A percentile compares a stretch with the other conserved stretches of the same genome.
Evolutionary conservation across 2,113 vertebrate species (phyloP).

Genomic region (Clinocottus analis): DNA sequence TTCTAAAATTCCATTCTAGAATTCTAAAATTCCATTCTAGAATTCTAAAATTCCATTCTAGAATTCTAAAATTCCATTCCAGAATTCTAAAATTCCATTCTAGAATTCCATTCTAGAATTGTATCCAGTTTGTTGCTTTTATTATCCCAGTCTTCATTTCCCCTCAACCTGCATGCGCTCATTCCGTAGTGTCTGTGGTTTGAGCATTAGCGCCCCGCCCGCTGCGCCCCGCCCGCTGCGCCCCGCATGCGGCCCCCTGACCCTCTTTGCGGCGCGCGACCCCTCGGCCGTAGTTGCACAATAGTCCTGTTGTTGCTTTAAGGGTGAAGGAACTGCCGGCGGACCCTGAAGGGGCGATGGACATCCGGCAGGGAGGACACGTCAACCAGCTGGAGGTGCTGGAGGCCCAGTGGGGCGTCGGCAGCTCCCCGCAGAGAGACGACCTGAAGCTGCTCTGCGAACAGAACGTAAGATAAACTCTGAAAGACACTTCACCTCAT

Average conservation of each 20-base stretch:
- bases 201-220: not conserved
- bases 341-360: conserved; percentile 83
- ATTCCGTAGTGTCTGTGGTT: not conserved
- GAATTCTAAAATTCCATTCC: too few species aligned
- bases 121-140: too few species aligned
- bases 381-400: conserved; percentile 92
- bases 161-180: conserved; percentile 12
- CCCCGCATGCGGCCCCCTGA: not conserved
- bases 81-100: too few species aligned
- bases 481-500: too few species aligned
- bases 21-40: too few species aligned
- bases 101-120: too few species aligned
- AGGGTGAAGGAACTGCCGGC: conserved; percentile 92
- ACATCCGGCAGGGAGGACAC: conserved; percentile 86
- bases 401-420: conserved; percentile 97
- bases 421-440: conserved; percentile 96
- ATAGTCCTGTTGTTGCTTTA: conserved; percentile 15
- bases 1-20: too few species aligned
- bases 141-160: not conserved
- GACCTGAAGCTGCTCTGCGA: conserved; percentile 99
- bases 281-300: not conserved
- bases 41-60: too few species aligned
- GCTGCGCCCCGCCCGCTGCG: not conserved
- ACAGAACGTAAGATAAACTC: conserved; percentile 98
- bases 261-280: not conserved